These are phyloP conservation scores for Diarsia dahlii DNA, from an alignment of 2,888 invertebrate genomes.

Conservation along the genomic window DNA sequence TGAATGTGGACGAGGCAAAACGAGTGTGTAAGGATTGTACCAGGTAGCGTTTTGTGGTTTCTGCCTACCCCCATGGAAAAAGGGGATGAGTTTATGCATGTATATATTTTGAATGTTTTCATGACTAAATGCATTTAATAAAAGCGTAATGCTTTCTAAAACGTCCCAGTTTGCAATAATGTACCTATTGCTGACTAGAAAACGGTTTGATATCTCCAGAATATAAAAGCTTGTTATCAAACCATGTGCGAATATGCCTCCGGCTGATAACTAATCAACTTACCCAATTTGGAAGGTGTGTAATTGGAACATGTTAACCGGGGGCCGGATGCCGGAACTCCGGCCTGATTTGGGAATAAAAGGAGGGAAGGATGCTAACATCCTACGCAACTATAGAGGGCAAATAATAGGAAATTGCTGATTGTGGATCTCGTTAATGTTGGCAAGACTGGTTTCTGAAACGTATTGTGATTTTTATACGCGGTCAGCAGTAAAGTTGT, in stretches of 20 bases:
- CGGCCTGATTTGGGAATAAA: conserved; percentile 40
- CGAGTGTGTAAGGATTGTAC: too few species aligned
- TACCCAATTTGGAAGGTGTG: conserved; percentile 32
- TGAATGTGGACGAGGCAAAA: too few species aligned
- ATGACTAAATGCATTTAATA: too few species aligned
- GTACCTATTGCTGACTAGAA: not conserved
- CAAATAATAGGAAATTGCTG: conserved; percentile 39
- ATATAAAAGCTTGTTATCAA: conserved; percentile 7
- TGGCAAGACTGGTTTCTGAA: conserved; percentile 11
- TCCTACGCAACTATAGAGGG: conserved; percentile 27
- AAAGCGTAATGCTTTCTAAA: too few species aligned
- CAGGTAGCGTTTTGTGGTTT: too few species aligned
- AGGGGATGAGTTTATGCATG: too few species aligned
- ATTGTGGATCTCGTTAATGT: conserved; percentile 12
- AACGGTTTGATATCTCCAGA: not conserved
- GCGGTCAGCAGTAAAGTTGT: not conserved
- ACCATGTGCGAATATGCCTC: conserved; percentile 18
- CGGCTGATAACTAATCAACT: conserved; percentile 27
- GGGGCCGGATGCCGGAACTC: conserved; percentile 29
- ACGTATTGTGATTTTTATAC: not conserved
- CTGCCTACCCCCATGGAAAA: too few species aligned
- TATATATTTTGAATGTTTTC: too few species aligned
- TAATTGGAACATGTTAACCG: conserved; percentile 39
- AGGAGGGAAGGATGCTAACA: conserved; percentile 18
- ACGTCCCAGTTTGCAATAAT: too few species aligned